Evolutionary conservation across 2,113 vertebrate species (phyloP).

Genomic region (Actinemys pallida): DNA sequence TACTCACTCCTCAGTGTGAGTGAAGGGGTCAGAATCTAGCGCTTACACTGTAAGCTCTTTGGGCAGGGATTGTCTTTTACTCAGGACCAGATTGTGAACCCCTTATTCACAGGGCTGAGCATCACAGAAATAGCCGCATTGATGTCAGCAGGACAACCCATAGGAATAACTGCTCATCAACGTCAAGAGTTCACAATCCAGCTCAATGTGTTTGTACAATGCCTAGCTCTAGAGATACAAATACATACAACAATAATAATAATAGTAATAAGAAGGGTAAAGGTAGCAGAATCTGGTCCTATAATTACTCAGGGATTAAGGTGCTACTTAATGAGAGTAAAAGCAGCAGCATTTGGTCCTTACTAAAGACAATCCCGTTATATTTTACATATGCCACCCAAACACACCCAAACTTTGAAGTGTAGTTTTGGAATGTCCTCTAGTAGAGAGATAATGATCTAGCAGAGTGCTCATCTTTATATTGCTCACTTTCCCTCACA

Average conservation of each 20-base stretch:
- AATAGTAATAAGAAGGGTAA: neutral
- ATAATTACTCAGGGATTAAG: neutral
- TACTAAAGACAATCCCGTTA: neutral
- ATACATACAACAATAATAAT: neutral
- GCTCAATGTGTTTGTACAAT: neutral
- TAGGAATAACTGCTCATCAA: neutral
- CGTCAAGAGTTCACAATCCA: neutral
- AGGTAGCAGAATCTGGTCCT: neutral
- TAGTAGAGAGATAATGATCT: fast-evolving
- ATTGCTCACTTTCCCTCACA: neutral
- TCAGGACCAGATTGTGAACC: neutral
- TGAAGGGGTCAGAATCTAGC: no score
- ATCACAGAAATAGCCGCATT: neutral
- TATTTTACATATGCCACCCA: neutral
- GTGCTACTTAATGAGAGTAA: neutral
- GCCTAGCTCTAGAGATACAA: neutral
- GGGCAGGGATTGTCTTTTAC: neutral
- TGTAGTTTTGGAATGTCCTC: fast-evolving
- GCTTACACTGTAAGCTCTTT: neutral
- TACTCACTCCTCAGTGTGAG: no score
- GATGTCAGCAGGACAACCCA: neutral
- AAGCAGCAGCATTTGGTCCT: neutral
- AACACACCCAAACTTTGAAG: neutral
- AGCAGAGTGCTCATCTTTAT: fast-evolving
- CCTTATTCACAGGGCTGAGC: neutral